phyloP scores from a whole-genome alignment of 2,888 invertebrate species.

The Lumbricus terrestris region DNA sequence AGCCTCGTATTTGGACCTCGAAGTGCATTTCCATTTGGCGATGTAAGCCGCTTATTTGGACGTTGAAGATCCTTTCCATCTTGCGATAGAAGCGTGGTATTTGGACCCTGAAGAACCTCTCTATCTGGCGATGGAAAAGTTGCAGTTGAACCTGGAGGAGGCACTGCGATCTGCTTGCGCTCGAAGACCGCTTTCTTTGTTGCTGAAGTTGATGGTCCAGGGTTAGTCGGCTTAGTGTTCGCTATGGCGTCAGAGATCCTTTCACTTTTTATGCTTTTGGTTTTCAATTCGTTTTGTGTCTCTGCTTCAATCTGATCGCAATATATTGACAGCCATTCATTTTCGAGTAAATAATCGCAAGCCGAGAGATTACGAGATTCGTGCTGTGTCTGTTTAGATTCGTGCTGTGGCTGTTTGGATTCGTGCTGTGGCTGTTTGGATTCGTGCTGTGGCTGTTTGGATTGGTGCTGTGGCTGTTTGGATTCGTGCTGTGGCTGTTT shows the following conservation, averaged over 20 bases:
- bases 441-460: too few species aligned
- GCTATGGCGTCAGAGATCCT: background rate
- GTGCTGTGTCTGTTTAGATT: background rate
- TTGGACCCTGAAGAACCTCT: background rate
- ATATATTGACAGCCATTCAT: background rate
- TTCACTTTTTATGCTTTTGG: background rate
- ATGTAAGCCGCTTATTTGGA: background rate
- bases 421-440: too few species aligned
- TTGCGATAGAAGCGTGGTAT: background rate
- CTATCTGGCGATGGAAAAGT: background rate
- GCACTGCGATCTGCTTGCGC: background rate
- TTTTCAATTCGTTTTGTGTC: background rate
- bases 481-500: too few species aligned
- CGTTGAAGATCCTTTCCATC: too few species aligned
- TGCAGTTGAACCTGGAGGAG: background rate
- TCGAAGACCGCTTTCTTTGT: background rate
- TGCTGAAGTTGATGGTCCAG: background rate
- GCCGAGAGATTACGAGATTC: background rate
- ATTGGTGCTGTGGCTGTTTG: too few species aligned
- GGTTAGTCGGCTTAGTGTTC: background rate
- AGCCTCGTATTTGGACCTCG: background rate
- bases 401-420: too few species aligned
- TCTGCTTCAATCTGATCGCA: background rate
- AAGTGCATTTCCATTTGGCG: background rate
- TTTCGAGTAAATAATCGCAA: background rate